Percentiles rank a stretch among this genome's conserved stretches.
phyloP scores from a whole-genome alignment of 1,140 invertebrate species.

The Drosophila lowei region DNA sequence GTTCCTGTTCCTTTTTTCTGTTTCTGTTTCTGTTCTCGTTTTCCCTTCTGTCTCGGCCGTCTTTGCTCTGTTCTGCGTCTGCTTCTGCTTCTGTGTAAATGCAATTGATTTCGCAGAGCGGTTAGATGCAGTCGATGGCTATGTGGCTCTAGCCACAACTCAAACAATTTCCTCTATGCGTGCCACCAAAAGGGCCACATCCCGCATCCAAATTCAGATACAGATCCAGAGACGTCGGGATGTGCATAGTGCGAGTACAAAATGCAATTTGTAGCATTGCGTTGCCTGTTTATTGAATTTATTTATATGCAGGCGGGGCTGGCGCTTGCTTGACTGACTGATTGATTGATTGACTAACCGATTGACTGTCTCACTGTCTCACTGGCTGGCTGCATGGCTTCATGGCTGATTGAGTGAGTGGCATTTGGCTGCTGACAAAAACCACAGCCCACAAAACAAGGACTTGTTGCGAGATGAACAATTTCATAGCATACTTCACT shows the following conservation, averaged over 20 bases:
- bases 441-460: conserved; percentile 11
- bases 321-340: conserved; percentile 53
- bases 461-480: conserved; percentile 4
- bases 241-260: conserved; percentile 17
- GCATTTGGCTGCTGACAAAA: conserved; percentile 20
- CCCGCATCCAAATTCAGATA: conserved; percentile 7
- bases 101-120: conserved; percentile 38
- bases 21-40: background rate
- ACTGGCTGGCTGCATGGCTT: conserved; percentile 38
- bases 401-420: conserved; percentile 14
- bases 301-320: conserved; percentile 53
- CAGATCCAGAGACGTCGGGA: background rate
- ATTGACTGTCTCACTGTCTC: conserved; percentile 15
- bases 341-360: conserved; percentile 57
- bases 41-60: background rate
- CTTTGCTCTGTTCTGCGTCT: background rate
- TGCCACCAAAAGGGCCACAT: conserved; percentile 7
- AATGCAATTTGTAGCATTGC: conserved; percentile 72
- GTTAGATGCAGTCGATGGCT: conserved; percentile 9
- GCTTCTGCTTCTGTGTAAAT: conserved; percentile 16
- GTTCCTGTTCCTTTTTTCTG: background rate
- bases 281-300: conserved; percentile 74
- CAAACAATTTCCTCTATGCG: conserved; percentile 65
- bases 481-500: too few species aligned
- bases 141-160: conserved; percentile 52